Conservation (phyloP, 53 echinoderm and acorn worm genomes). For the Luidia sarsii region DNA sequence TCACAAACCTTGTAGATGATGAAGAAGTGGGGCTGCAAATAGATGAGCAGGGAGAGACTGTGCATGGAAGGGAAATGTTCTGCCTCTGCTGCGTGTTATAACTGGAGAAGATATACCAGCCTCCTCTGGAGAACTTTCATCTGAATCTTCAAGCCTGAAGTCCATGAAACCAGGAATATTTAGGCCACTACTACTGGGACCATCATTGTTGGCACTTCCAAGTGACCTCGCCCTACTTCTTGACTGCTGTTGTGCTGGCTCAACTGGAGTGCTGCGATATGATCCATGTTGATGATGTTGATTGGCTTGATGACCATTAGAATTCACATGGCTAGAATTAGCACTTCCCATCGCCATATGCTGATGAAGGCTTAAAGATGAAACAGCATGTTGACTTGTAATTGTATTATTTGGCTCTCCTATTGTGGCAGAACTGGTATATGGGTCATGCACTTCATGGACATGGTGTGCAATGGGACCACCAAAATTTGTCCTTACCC, state of each 20-base stretch:
- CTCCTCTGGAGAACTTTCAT: conserved; percentile 80
- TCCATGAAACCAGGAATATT: conserved; percentile 80
- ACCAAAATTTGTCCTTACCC: conserved; percentile 63
- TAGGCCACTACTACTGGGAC: conserved; percentile 63
- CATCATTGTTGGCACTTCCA: conserved; percentile 58
- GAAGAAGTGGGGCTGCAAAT: conserved; percentile 80
- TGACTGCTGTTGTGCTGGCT: conserved; percentile 56
- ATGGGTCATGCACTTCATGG: conserved; percentile 44
- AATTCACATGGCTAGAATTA: conserved; percentile 8
- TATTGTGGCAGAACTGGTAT: conserved; percentile 5
- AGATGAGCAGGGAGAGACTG: conserved; percentile 89
- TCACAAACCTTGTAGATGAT: conserved; percentile 24
- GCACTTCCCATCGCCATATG: conserved; percentile 63
- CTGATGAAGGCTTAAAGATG: conserved; percentile 51
- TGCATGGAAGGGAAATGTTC: conserved; percentile 79
- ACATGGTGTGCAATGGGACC: conserved; percentile 60
- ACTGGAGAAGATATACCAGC: conserved; percentile 41
- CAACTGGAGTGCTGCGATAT: conserved; percentile 60
- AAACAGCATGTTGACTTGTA: conserved; percentile 22
- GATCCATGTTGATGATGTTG: conserved; percentile 62
- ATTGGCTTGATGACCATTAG: conserved; percentile 60
- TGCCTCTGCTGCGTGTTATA: conserved; percentile 71
- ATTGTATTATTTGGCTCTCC: background rate
- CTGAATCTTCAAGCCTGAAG: conserved; percentile 72
- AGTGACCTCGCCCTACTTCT: conserved; percentile 64